Evolutionary conservation across 2,888 invertebrate genomes (phyloP).

Genomic region (Drosophila barbarae): DNA sequence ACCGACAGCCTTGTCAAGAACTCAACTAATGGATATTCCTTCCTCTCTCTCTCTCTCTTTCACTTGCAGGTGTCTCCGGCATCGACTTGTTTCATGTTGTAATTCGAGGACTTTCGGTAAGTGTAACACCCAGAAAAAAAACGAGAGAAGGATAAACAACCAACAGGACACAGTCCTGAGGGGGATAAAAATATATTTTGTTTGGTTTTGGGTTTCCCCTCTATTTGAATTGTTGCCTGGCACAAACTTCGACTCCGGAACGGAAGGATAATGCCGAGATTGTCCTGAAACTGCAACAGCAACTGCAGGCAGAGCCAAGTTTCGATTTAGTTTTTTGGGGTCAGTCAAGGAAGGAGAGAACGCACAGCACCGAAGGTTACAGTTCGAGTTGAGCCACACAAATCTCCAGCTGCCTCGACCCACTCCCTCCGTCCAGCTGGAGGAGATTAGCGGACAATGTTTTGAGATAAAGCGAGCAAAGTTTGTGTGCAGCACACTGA

Average conservation of each 20-base stretch:
- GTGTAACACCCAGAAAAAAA: slow-evolving; percentile 26
- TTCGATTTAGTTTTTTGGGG: slow-evolving; percentile 40
- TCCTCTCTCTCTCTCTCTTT: background rate
- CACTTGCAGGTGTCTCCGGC: slow-evolving; percentile 64
- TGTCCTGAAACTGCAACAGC: slow-evolving; percentile 23
- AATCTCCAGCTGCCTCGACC: slow-evolving; percentile 4
- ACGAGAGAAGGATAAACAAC: background rate
- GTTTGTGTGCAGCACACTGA: slow-evolving; percentile 10
- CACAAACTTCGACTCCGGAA: slow-evolving; percentile 7
- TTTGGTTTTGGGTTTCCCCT: background rate
- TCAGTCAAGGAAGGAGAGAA: slow-evolving; percentile 4
- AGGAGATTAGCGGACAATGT: slow-evolving; percentile 30
- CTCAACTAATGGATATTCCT: slow-evolving; percentile 33
- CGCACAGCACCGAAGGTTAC: slow-evolving; percentile 3
- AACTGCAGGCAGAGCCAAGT: slow-evolving; percentile 9
- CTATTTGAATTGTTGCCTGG: slow-evolving; percentile 21
- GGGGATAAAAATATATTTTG: slow-evolving; percentile 12
- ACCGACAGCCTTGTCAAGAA: slow-evolving; percentile 31
- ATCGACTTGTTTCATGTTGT: slow-evolving; percentile 70
- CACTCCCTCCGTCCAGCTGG: background rate
- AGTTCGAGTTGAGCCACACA: slow-evolving; percentile 28
- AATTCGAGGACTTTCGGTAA: slow-evolving; percentile 67
- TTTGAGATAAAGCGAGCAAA: slow-evolving; percentile 20
- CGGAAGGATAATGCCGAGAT: slow-evolving; percentile 33
- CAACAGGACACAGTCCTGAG: slow-evolving; percentile 7